These are phyloP conservation scores for Raja brachyura DNA, from an alignment of 2,113 vertebrate species.

Conservation along the genomic window DNA sequence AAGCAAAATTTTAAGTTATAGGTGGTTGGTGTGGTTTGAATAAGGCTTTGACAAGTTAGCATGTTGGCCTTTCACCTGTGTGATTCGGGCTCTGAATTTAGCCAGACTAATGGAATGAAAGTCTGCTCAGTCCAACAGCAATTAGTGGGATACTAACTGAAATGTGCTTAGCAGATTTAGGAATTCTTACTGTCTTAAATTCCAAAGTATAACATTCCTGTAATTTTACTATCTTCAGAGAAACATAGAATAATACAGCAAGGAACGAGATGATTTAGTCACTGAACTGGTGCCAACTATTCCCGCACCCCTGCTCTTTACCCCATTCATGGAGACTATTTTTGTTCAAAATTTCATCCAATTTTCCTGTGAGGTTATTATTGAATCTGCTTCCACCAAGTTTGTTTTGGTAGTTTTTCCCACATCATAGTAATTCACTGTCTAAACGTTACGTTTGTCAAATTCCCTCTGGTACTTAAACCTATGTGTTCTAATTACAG, in stretches of 20 bases:
- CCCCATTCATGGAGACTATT: background rate
- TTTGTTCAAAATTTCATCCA: background rate
- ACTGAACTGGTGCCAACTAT: background rate
- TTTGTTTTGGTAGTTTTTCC: no score
- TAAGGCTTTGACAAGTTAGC: conserved; percentile 6
- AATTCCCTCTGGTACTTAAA: no score
- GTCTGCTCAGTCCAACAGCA: background rate
- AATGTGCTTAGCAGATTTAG: background rate
- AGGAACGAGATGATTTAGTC: background rate
- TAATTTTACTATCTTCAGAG: conserved; percentile 2
- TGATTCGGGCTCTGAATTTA: background rate
- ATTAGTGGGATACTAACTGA: background rate
- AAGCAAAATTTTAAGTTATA: background rate
- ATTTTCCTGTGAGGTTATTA: background rate
- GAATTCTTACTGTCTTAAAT: background rate
- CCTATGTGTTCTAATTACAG: no score
- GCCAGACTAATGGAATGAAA: background rate
- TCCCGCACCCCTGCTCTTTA: background rate
- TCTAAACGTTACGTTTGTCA: no score
- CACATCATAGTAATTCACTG: no score
- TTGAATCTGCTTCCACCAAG: no score
- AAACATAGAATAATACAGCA: background rate
- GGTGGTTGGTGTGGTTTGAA: background rate
- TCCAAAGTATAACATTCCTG: background rate
- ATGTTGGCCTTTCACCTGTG: background rate